Base-by-base conservation (phyloP, 2,888 invertebrate genomes). In the Eristalis intricaria region DNA sequence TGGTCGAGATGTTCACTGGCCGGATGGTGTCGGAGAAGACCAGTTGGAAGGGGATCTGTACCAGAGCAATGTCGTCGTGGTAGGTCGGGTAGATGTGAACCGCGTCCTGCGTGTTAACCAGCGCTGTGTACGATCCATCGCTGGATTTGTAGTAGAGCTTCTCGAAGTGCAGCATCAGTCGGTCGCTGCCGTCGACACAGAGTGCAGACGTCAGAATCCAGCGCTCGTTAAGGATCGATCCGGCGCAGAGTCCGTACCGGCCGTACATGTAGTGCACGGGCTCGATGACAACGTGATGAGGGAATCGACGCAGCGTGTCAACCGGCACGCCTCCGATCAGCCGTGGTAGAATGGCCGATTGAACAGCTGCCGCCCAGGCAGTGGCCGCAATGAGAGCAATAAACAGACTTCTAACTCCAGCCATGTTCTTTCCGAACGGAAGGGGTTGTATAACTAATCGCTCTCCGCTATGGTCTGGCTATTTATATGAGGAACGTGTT, bases 221-320 rank as follows among this genome's bases (percentile, higher is more conserved):
- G 1, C 43, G 65, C 0, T 76, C 50, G 13, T 19, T 56, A 0
- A 89, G 15, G 5, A 89, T 88, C 11, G 88, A 88, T 22, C 88
- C 89, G 5, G 50, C 58, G 32, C 84, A 85, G 0, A n/a, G 5
- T 10, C 0, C 1, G 1, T 32, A 15, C 15, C n/a, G 2, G 29
- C 11, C 19, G 11, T 19, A 22, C 8, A 3, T 0, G 15, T 63
- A n/a, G 4, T 13, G 15, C 15, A 68, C 11, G 5, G 56, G 40
- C 29, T 70, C 43, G 8, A 86, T 86, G 3, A 22, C 69, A 1
- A 89, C 89, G 29, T 86, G 68, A 64, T 88, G 86, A 4, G 89
- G 86, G 23, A 86, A 88, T 26, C 79, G 68, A 19, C 61, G 58
- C 10, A 89, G 40, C 0, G 88, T 88, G 50, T 89, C 79, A n/a